These are phyloP conservation scores for Zhengitettix transpicula DNA, from an alignment of 2,888 invertebrate species.

Conservation along the genomic window DNA sequence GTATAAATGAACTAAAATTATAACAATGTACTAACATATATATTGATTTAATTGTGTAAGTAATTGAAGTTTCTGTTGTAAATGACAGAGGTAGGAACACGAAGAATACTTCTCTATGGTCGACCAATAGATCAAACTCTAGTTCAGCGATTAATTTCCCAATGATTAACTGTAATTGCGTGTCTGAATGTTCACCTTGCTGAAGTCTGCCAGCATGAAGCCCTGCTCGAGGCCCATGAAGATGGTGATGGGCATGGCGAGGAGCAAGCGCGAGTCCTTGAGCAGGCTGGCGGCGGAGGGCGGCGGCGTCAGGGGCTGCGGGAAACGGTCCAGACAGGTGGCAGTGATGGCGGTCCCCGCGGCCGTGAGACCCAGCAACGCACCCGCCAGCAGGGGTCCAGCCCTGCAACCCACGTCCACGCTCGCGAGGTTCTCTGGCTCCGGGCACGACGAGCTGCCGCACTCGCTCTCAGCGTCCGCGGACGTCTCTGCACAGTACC, in stretches of 20 bases:
- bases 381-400: conserved; percentile 24
- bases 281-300: conserved; percentile 26
- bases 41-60: no score
- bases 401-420: conserved; percentile 21
- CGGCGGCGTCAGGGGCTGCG: conserved; percentile 27
- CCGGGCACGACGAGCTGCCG: conserved; percentile 38
- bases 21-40: no score
- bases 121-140: no score
- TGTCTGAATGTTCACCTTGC: conserved; percentile 37
- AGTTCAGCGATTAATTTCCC: no score
- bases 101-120: no score
- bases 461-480: conserved; percentile 35
- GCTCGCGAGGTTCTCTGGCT: conserved; percentile 7
- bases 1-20: no score
- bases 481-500: conserved; percentile 25
- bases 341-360: conserved; percentile 27
- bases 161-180: no score
- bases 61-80: no score
- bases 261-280: conserved; percentile 44
- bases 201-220: conserved; percentile 67
- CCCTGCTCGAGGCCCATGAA: conserved; percentile 75
- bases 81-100: no score
- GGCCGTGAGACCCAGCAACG: conserved; percentile 29
- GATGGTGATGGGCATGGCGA: conserved; percentile 58
- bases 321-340: conserved; percentile 18